Evolutionary conservation across 2,888 invertebrate species (phyloP).

Genomic region (Halocaridina rubra): DNA sequence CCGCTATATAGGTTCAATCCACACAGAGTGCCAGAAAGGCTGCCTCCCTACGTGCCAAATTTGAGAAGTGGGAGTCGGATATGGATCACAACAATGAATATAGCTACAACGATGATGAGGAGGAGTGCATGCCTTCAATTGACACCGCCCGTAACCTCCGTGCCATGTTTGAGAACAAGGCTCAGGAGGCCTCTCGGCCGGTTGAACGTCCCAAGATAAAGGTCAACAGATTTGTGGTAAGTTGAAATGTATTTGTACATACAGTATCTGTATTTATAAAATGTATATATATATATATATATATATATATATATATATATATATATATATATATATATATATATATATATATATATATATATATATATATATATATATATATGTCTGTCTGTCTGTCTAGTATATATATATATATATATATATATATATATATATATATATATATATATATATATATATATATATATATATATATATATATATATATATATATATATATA

Average conservation of each 20-base stretch:
- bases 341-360: neutral
- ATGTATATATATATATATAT: conserved; percentile 1
- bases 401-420: too few species aligned
- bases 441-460: too few species aligned
- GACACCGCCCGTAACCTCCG: conserved; percentile 73
- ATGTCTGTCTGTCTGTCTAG: too few species aligned
- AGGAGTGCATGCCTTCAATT: conserved; percentile 63
- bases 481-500: too few species aligned
- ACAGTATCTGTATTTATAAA: neutral
- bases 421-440: too few species aligned
- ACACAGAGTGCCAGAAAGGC: conserved; percentile 63
- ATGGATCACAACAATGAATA: conserved; percentile 54
- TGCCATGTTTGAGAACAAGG: conserved; percentile 80
- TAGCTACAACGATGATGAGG: conserved; percentile 34
- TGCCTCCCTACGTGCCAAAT: conserved; percentile 79
- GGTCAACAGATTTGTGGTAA: conserved; percentile 64
- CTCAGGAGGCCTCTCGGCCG: conserved; percentile 57
- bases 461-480: too few species aligned
- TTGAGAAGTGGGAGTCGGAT: conserved; percentile 82
- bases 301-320: neutral
- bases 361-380: too few species aligned
- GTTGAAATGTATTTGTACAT: neutral
- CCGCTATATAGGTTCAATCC: conserved; percentile 54
- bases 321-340: neutral
- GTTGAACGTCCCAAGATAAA: conserved; percentile 50